Base-by-base conservation (phyloP, 2,888 invertebrate genomes). In the Encarsia formosa region DNA sequence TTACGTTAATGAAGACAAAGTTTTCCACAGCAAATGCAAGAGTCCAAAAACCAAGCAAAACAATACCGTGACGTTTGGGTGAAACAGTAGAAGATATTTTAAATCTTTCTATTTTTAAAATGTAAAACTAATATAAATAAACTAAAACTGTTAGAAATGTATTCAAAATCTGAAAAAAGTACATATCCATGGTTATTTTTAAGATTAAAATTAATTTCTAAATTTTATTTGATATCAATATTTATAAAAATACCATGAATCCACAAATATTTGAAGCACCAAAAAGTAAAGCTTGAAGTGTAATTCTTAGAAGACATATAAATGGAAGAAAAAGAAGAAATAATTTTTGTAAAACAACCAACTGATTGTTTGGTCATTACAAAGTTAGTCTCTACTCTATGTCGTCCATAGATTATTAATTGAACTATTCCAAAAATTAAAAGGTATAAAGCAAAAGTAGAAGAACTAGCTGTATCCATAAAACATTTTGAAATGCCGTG, bases 401-500 rank as follows among this genome's bases (percentile, higher is more conserved):
- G 91, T 70, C 87, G 88, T 58, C 80, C 79, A 73, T 93, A 94
- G 80, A 91, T 87, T 65, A 85, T 76, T 62, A 90, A 76, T 75
- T 94, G 91, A 59, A 86, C 78, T 18, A 83, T 77, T 46, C 95
- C 95, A 76, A 88, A 89, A 42, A 90, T 71, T 4, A 91, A 68
- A 9, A 96, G 76, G 66, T 92, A 90, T 19, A 83, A 81, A 46
- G 86, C 84, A 61, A 88, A 84, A 16, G 89, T 68, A 2, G 82
- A 75, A 3, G 86, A 81, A 0, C 88, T 83, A 31, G 89, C 76
- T 0, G 95, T 94, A 64, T 94, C 91, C 82, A 91, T 85, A 70
- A 96, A 94, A 76, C 96, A 97, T 73, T 88, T 88, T 19, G 93
- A 92, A 61, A 92, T 82, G 43, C 96, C 96, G 81, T 90, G 84